Evolutionary conservation across 2,797 vertebrate genomes (phyloP).

Genomic region (Agapornis canus): DNA sequence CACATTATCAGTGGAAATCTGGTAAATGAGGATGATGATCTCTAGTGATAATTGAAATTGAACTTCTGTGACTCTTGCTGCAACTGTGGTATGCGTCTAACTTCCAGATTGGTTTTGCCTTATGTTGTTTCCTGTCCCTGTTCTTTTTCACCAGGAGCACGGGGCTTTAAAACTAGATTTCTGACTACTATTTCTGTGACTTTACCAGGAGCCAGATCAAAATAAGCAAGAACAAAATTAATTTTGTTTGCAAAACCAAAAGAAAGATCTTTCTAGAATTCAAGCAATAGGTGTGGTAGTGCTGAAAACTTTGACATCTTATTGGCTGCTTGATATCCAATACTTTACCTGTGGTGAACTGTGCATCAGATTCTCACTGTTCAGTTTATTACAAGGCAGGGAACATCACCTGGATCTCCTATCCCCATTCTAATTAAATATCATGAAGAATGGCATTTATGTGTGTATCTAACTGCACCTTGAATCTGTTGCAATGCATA

Average conservation of each 20-base stretch:
- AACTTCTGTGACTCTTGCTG: constrained; percentile 29
- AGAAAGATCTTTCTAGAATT: not conserved
- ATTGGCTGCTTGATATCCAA: not conserved
- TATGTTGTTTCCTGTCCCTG: not conserved
- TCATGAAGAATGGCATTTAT: not conserved
- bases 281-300: not conserved
- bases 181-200: not conserved
- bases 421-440: not conserved
- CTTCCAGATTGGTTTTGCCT: constrained; percentile 18
- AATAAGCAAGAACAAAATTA: not conserved
- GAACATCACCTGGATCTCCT: not conserved
- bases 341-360: not conserved
- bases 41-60: constrained; percentile 44
- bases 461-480: not conserved
- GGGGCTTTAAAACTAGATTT: not conserved
- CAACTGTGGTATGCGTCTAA: not conserved
- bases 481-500: not conserved
- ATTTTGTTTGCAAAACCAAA: not conserved
- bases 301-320: not conserved
- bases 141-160: not conserved
- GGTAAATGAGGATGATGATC: constrained; percentile 29
- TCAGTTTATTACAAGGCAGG: not conserved
- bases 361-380: not conserved
- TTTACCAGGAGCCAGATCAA: not conserved
- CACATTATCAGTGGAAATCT: constrained; percentile 36